phyloP scores from a whole-genome alignment of 2,888 invertebrate species.

The Antheraea yamamai region DNA sequence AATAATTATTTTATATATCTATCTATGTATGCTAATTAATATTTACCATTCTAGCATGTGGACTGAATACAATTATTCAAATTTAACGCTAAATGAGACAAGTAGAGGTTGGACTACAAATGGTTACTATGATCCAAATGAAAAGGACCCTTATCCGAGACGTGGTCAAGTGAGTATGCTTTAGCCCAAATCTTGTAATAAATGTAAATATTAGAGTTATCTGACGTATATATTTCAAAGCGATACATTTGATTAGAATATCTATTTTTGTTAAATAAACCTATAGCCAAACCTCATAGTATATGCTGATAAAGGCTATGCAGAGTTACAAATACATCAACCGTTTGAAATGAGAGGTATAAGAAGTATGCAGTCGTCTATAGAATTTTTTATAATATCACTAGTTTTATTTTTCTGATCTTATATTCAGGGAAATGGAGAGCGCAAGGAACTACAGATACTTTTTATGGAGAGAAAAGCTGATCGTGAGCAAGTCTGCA shows the following conservation, averaged over 20 bases:
- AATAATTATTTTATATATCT: too few species aligned
- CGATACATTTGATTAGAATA: too few species aligned
- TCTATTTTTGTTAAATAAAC: too few species aligned
- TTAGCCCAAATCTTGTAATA: neutral
- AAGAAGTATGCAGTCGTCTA: too few species aligned
- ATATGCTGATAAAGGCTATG: too few species aligned
- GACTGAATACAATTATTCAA: slow-evolving; percentile 44
- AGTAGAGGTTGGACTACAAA: slow-evolving; percentile 39
- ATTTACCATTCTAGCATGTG: neutral
- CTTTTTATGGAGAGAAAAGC: neutral
- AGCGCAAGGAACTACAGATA: neutral
- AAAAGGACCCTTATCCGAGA: slow-evolving; percentile 37
- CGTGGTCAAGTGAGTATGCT: slow-evolving; percentile 45
- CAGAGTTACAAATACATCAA: too few species aligned
- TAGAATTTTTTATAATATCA: too few species aligned
- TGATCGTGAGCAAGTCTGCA: neutral
- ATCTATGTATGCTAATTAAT: too few species aligned
- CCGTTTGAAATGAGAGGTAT: too few species aligned
- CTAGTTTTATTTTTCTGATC: neutral
- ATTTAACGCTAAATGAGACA: slow-evolving; percentile 28
- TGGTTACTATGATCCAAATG: slow-evolving; percentile 37
- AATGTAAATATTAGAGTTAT: neutral
- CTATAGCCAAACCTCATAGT: too few species aligned
- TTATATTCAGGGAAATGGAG: slow-evolving; percentile 3
- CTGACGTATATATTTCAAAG: too few species aligned